Conservation (phyloP, 2,113 vertebrate genomes). For the Muntiacus muntjak region DNA sequence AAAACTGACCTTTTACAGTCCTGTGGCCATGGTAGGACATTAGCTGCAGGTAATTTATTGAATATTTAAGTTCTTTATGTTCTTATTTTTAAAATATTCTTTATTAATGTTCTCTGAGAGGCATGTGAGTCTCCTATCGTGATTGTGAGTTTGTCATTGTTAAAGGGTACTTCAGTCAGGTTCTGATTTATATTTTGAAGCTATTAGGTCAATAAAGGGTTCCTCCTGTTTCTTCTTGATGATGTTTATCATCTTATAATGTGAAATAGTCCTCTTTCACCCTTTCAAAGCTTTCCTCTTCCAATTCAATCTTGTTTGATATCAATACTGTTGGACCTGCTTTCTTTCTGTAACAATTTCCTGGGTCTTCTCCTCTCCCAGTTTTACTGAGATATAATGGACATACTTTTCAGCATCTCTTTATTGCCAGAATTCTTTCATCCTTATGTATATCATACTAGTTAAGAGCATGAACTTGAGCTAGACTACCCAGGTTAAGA, state of each 20-base stretch:
- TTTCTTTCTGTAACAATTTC: background rate
- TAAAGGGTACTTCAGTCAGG: background rate
- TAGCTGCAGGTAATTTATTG: background rate
- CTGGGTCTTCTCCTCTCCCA: background rate
- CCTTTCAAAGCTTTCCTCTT: background rate
- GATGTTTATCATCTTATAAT: background rate
- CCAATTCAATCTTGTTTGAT: background rate
- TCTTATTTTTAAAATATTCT: background rate
- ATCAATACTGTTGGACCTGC: background rate
- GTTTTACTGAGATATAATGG: background rate
- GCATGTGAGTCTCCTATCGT: background rate
- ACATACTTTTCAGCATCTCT: background rate
- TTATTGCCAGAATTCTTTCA: background rate
- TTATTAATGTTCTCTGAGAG: background rate
- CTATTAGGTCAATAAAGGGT: background rate
- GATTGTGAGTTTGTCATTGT: background rate
- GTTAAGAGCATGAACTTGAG: background rate
- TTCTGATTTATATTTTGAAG: background rate
- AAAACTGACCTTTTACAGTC: background rate
- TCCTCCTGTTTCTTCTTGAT: background rate
- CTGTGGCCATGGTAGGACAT: background rate
- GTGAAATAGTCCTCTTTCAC: background rate
- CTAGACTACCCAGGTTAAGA: background rate
- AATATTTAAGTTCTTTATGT: background rate
- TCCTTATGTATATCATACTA: background rate